These are phyloP conservation scores for Sycophaga agraensis DNA, from an alignment of 1,140 invertebrate genomes.

Conservation along the genomic window DNA sequence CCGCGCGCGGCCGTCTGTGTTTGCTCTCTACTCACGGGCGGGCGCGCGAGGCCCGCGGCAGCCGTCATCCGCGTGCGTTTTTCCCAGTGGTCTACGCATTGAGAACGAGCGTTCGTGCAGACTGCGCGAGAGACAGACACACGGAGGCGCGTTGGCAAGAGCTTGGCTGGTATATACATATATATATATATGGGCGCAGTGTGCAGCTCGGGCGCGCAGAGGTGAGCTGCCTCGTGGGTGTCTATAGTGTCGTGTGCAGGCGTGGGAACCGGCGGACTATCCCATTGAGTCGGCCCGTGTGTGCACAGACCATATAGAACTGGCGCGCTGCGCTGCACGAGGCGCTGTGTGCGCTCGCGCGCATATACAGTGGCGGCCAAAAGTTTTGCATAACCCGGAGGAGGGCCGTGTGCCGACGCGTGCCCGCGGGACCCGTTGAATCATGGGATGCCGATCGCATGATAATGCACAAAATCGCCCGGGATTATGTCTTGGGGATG, in stretches of 20 bases:
- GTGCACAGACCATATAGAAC: background rate
- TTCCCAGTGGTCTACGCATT: slow-evolving; percentile 19
- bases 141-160: background rate
- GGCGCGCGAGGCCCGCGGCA: too few species aligned
- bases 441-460: slow-evolving; percentile 1
- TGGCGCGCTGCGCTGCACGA: background rate
- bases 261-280: slow-evolving; percentile 29
- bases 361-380: slow-evolving; percentile 11
- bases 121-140: too few species aligned
- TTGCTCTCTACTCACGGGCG: too few species aligned
- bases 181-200: background rate
- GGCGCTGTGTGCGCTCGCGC: background rate
- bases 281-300: slow-evolving; percentile 27
- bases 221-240: slow-evolving; percentile 10
- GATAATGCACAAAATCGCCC: slow-evolving; percentile 7
- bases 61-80: background rate
- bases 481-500: too few species aligned
- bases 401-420: background rate
- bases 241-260: slow-evolving; percentile 29
- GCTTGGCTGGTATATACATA: background rate
- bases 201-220: background rate
- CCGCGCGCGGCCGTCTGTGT: background rate
- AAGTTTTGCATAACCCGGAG: slow-evolving; percentile 26
- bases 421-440: background rate
- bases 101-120: background rate